A percentile compares a stretch with the other conserved stretches of the same genome.
These are phyloP conservation scores for Xanthia icteritia DNA, from an alignment of 2,888 invertebrate genomes.

Conservation along the genomic window DNA sequence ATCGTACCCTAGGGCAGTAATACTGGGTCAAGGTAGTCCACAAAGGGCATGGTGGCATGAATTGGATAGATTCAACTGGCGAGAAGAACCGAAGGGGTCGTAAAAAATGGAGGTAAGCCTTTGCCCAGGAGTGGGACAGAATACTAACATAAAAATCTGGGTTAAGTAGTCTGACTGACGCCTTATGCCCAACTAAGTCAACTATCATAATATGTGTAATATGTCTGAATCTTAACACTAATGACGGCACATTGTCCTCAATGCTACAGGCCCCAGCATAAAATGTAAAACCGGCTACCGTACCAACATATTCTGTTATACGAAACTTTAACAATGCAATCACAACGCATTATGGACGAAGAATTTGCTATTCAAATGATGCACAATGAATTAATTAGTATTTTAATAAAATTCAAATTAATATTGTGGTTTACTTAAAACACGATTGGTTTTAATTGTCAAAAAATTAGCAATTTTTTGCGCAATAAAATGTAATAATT, in stretches of 20 bases:
- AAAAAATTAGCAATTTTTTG: too few species aligned
- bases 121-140: background rate
- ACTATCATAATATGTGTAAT: too few species aligned
- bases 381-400: slow-evolving; percentile 1
- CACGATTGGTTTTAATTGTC: too few species aligned
- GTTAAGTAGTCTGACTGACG: background rate
- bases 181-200: background rate
- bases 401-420: background rate
- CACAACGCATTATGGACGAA: background rate
- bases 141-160: background rate
- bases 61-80: too few species aligned
- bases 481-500: slow-evolving; percentile 6
- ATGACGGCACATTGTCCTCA: slow-evolving; percentile 1
- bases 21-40: too few species aligned
- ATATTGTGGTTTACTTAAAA: background rate
- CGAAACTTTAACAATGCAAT: background rate
- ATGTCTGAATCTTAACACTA: slow-evolving; percentile 14
- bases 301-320: slow-evolving; percentile 6
- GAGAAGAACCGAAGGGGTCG: too few species aligned
- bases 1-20: too few species aligned
- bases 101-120: too few species aligned
- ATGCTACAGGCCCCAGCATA: slow-evolving; percentile 5
- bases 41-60: too few species aligned
- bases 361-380: slow-evolving; percentile 1
- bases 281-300: slow-evolving; percentile 28